Conservation (phyloP, 1,140 invertebrate genomes). For the Meloidogyne floridensis region DNA sequence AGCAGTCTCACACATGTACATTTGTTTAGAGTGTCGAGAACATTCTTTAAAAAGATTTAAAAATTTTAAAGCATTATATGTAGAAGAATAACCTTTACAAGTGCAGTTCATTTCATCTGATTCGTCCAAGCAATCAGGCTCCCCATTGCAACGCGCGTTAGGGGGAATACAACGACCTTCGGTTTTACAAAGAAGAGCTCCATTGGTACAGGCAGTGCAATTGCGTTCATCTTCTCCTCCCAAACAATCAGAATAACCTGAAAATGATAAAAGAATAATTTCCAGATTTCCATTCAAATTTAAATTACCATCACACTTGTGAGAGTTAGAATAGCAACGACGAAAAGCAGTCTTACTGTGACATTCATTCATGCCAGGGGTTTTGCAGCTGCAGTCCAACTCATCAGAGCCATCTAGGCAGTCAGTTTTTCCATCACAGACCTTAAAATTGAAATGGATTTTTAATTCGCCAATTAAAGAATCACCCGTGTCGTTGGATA, state of each 20-base stretch:
- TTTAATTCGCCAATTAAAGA: no score
- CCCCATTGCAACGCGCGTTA: slow-evolving; percentile 39
- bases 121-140: slow-evolving; percentile 43
- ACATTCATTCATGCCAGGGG: slow-evolving; percentile 71
- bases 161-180: slow-evolving; percentile 43
- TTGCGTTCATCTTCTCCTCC: slow-evolving; percentile 40
- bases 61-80: slow-evolving; percentile 1
- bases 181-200: slow-evolving; percentile 33
- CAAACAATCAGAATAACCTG: slow-evolving; percentile 65
- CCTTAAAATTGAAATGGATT: slow-evolving; percentile 29
- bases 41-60: slow-evolving; percentile 39
- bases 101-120: slow-evolving; percentile 41
- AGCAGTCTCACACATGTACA: slow-evolving; percentile 38
- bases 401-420: slow-evolving; percentile 48
- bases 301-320: slow-evolving; percentile 35
- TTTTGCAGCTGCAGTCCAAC: slow-evolving; percentile 37
- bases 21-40: slow-evolving; percentile 22
- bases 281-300: background rate
- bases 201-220: slow-evolving; percentile 15
- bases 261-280: slow-evolving; percentile 66
- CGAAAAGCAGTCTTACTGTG: slow-evolving; percentile 68
- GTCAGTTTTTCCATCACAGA: slow-evolving; percentile 44
- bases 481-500: no score
- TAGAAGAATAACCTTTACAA: slow-evolving; percentile 34
- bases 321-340: slow-evolving; percentile 21